Evolutionary conservation across 2,888 invertebrate genomes (phyloP), one percentile per base, ranked within the genome.

Genomic region (Drosophila barbarae): DNA sequence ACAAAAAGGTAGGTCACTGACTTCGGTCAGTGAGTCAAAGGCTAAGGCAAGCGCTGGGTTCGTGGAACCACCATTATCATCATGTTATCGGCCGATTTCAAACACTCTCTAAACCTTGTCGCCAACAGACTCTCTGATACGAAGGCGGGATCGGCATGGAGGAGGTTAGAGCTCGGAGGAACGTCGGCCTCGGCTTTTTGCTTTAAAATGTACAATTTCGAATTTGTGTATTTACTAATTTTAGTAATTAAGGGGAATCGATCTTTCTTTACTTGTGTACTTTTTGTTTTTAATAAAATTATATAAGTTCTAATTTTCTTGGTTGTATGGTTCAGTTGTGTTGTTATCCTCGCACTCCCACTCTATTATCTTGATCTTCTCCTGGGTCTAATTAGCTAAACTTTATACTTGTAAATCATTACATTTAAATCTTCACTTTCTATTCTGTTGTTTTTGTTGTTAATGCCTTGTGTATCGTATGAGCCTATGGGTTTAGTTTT

Each of bases 191-290:
- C 46, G 30, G 26, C 7, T 7, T 26, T 70, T 70, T 70, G 57
- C 61, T 75, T 71, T 77, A 80, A 68, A 80, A 83, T 80, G 69
- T 80, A 80, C 83, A 80, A 77, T 80, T 82, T 80, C 77, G 79
- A 80, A 80, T 83, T 80, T 75, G 73, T 75, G 71, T 79, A 79
- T 82, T 82, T 74, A 80, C 80, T 80, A 80, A 80, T 82, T 79
- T 76, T 74, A 79, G 79, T 82, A 78, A 76, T 81, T 75, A 79
- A 73, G 64, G 67, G 60, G 42, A 28, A 71, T 60, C 61, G 26
- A 46, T 46, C 18, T 32, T 32, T 47, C 13, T 59, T 69, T 65
- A 60, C 58, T 53, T 73, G 69, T 76, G 46, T 72, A 64, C 50
- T 54, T 52, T 69, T 66, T 58, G 23, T 57, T 71, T 73, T 78